phyloP scores from a whole-genome alignment of 1,140 invertebrate genomes.

The Temnothorax curvispinosus region DNA sequence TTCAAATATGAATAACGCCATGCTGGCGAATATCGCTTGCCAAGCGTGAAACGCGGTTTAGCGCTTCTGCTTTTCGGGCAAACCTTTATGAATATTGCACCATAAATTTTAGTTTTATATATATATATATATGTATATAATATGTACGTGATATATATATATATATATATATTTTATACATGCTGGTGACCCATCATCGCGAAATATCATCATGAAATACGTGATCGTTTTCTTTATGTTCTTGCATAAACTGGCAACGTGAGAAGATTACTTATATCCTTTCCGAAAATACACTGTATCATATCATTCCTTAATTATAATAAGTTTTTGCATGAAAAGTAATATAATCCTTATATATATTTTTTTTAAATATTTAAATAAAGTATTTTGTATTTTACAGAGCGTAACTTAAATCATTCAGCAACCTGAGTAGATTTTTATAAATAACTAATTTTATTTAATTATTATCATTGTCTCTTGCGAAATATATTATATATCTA shows the following conservation, averaged over 20 bases:
- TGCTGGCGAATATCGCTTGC: conserved; percentile 48
- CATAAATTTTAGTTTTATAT: conserved; percentile 55
- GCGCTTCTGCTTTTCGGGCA: conserved; percentile 58
- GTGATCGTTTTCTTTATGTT: conserved; percentile 30
- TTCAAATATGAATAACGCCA: conserved; percentile 56
- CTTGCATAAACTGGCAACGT: conserved; percentile 8
- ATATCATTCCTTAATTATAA: background rate
- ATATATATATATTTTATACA: conserved; percentile 26
- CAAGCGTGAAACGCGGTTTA: conserved; percentile 62
- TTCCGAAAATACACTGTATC: background rate
- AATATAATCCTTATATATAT: background rate
- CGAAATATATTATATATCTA: background rate
- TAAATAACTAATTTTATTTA: conserved; percentile 22
- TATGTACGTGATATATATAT: background rate
- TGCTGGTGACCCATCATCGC: conserved; percentile 11
- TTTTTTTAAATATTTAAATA: too few species aligned
- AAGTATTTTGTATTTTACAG: background rate
- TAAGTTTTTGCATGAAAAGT: background rate
- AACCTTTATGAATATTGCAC: conserved; percentile 59
- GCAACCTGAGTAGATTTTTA: background rate
- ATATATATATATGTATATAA: background rate
- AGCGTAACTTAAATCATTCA: background rate
- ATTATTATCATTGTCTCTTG: background rate
- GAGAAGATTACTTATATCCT: background rate
- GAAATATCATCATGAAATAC: conserved; percentile 34